Base-by-base conservation (phyloP, 2,888 invertebrate genomes). In the Cantharis flavilabris region DNA sequence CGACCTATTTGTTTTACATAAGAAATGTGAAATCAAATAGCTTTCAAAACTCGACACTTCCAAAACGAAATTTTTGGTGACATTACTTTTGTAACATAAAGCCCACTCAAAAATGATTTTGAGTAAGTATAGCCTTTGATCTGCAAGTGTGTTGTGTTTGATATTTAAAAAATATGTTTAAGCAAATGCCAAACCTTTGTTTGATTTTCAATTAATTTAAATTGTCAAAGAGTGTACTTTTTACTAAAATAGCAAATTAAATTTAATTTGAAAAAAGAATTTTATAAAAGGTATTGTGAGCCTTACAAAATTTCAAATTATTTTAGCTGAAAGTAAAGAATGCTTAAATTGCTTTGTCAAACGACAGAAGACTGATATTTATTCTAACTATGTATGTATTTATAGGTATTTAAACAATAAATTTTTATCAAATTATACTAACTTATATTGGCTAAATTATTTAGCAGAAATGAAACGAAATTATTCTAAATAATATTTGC, bases 1-100 rank as follows among this genome's bases (percentile, higher is more conserved):
- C 73, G 69, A 70, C 73, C 69, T 70, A 73, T 73, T 69, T 73
- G 26, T 69, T 73, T 73, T 70, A 73, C 73, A 73, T 73, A 73
- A 73, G 73, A 73, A 73, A 73, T 33, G 70, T 70, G 73, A 73
- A 73, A 73, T 73, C 73, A 73, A 73, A 73, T 73, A 73, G 63
- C 73, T 69, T 69, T 70, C 73, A 70, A 49, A 49, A 63, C 73
- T 64, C 69, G 73, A 70, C 73, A 70, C 73, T 63, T 70, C 69
- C 28, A 70, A 63, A 73, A 70, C 30, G 70, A 73, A 64, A 69
- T 69, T 18, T 62, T 62, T 7, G 33, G 49, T n/a, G 72, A 64
- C 67, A 72, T 72, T 67, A 64, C 72, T 72, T 49, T 62, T 67
- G 67, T 26, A 67, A 64, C 67, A 72, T 72, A 67, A 67, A 67